Percentiles rank a stretch among this genome's conserved stretches.
Evolutionary conservation across 2,113 vertebrate species (phyloP).

Genomic region (Seriola quinqueradiata): DNA sequence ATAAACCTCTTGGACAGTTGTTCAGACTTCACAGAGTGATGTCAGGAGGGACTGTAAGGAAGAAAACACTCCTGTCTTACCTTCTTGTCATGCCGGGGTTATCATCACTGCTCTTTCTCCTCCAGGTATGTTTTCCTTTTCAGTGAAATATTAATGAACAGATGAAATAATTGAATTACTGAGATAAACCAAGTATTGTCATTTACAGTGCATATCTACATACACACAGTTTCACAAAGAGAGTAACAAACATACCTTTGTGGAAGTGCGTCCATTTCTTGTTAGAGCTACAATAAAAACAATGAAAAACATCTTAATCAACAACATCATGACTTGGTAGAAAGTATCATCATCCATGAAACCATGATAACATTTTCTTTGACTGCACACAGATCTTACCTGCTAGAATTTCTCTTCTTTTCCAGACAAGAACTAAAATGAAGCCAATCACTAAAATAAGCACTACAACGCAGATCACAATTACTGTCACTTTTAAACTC

Average conservation of each 20-base stretch:
- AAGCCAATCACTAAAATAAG: rapidly evolving
- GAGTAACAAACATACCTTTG: neutral
- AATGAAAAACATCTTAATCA: neutral
- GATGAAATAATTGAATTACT: neutral
- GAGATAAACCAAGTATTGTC: neutral
- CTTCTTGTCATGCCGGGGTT: neutral
- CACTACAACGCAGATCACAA: rapidly evolving
- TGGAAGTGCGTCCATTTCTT: neutral
- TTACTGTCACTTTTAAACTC: rapidly evolving
- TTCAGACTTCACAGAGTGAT: neutral
- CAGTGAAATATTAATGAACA: too few species aligned
- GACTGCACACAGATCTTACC: neutral
- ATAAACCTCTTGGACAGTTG: neutral
- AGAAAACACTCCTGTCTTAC: neutral
- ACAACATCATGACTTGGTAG: too few species aligned
- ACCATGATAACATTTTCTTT: neutral
- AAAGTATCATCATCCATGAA: neutral
- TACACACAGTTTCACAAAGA: neutral
- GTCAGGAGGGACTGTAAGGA: neutral
- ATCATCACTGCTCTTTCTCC: too few species aligned
- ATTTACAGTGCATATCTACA: neutral
- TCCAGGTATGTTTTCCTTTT: neutral
- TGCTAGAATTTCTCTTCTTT: rapidly evolving
- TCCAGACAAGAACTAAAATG: neutral
- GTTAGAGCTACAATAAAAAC: neutral